Evolutionary conservation across 2,113 vertebrate genomes (phyloP), one percentile per base, ranked within the genome.

Genomic region (Mormoops blainvillei): DNA sequence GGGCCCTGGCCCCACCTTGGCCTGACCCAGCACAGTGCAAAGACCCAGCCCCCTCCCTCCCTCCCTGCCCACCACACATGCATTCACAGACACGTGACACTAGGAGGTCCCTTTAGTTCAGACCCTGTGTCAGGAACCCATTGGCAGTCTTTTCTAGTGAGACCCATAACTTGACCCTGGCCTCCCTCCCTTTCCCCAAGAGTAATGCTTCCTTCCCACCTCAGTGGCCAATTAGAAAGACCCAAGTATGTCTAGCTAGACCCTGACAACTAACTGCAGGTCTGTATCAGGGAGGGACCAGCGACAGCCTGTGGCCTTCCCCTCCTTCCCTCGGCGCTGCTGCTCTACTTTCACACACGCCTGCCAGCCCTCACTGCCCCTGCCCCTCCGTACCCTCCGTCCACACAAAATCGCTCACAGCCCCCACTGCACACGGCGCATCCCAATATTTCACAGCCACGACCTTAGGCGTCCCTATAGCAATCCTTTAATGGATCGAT

Each of bases 361-460:
- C 20, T 3, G 16, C 14, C 9, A n/a, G 36, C 16, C 41, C 43
- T 65, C 48, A 24, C 13, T 0, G 0, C 3, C 6, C 9, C 11
- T 56, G 41, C 45, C 45, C 41, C 58, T 41, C 45, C 15, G 11
- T 0, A 26, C 24, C 19, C 5, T 71, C 43, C 41, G 33, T 70
- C 76, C 41, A 43, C 26, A 9, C 1, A 54, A 71, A 81, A 54
- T 58, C 38, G 18, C 33, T 16, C 26, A 56, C 26, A 18, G 7
- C 1, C 5, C 5, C 8, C 61, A 20, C 11, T 1, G 24, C 36
- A 18, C 48, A 20, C 12, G 1, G 26, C 36, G 74, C 52, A 61
- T 65, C 58, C 50, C 38, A 50, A 2, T 31, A 38, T 43, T 43
- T 38, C 38, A 71, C 28, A 63, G 1, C 52, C 52, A 56, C 1